Conservation (phyloP, 2,113 vertebrate species). For the Prunella fulvescens region DNA sequence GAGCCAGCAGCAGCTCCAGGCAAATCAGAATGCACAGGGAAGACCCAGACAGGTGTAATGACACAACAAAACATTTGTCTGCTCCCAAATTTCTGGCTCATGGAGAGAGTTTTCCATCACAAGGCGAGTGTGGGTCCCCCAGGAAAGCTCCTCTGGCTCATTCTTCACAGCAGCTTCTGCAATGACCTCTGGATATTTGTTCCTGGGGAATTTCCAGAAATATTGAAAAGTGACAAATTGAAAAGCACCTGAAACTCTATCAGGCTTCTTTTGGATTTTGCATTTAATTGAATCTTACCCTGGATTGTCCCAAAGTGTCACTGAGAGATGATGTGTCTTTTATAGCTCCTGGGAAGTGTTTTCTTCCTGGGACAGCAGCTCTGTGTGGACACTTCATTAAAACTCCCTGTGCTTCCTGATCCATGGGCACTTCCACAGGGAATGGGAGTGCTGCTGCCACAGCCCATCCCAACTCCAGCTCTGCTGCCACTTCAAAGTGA, state of each 20-base stretch:
- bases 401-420: neutral
- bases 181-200: slow-evolving; percentile 16
- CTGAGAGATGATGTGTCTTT: neutral
- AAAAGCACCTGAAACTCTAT: neutral
- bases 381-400: neutral
- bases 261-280: neutral
- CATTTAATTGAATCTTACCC: slow-evolving; percentile 47
- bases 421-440: neutral
- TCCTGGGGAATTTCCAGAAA: slow-evolving; percentile 25
- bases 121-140: neutral
- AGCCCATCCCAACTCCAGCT: neutral
- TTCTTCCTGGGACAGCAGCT: neutral
- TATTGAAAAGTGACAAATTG: slow-evolving; percentile 22
- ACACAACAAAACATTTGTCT: neutral
- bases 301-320: slow-evolving; percentile 1
- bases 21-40: neutral
- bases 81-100: neutral
- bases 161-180: neutral
- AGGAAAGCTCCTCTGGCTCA: neutral
- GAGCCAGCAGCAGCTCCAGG: neutral
- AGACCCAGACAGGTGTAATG: neutral
- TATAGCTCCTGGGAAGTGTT: neutral
- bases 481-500: neutral
- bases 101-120: neutral
- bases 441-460: neutral